phyloP scores from a whole-genome alignment of 1,140 invertebrate genomes.

The Drosophila neocordata region DNA sequence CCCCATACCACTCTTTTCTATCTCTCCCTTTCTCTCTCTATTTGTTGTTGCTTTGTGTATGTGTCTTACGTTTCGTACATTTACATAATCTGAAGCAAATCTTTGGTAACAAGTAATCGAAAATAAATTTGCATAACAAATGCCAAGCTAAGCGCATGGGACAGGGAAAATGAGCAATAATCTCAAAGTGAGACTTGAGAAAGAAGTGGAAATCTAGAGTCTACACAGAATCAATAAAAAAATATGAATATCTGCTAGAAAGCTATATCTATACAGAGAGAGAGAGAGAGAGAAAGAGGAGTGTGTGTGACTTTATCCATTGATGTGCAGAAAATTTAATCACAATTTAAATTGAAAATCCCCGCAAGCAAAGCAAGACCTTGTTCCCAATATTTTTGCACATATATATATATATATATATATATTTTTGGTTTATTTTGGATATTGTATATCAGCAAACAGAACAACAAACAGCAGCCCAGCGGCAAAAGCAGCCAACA shows the following conservation, averaged over 20 bases:
- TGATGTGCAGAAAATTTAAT: conserved; percentile 71
- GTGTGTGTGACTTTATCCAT: conserved; percentile 48
- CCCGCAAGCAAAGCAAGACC: conserved; percentile 37
- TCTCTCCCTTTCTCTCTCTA: background rate
- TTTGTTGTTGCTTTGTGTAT: background rate
- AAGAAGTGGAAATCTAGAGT: conserved; percentile 12
- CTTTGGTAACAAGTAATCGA: conserved; percentile 81
- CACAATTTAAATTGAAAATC: conserved; percentile 78
- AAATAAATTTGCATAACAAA: conserved; percentile 82
- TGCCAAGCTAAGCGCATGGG: conserved; percentile 43
- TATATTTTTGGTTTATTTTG: conserved; percentile 2
- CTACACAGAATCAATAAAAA: conserved; percentile 29
- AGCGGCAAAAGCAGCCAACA: conserved; percentile 34
- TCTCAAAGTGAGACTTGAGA: conserved; percentile 34
- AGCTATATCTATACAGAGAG: conserved; percentile 31
- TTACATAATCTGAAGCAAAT: conserved; percentile 77
- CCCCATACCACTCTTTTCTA: background rate
- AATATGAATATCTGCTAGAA: conserved; percentile 34
- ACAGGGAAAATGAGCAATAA: conserved; percentile 52
- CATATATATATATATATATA: no score
- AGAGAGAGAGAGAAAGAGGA: background rate
- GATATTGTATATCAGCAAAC: conserved; percentile 58
- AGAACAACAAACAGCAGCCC: conserved; percentile 67
- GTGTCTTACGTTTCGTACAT: conserved; percentile 58
- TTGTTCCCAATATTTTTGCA: conserved; percentile 20